Evolutionary conservation across 1,140 invertebrate species (phyloP).

Genomic region (Ceratina calcarata): DNA sequence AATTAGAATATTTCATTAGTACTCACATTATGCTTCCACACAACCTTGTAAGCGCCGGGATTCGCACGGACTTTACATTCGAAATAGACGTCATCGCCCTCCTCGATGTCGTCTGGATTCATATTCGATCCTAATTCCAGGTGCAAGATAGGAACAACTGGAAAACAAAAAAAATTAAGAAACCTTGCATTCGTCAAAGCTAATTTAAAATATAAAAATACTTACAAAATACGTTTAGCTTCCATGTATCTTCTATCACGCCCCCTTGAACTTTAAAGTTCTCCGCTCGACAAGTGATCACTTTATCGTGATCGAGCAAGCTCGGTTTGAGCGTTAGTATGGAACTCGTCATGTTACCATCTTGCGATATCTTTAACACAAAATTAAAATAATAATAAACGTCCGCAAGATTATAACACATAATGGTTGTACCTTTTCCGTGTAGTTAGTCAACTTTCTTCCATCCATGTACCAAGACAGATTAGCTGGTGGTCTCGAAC

Average conservation of each 20-base stretch:
- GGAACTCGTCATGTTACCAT: constrained; percentile 90
- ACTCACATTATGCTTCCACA: constrained; percentile 96
- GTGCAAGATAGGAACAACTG: constrained; percentile 88
- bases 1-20: neutral
- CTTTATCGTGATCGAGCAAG: constrained; percentile 88
- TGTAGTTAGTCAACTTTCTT: constrained; percentile 82
- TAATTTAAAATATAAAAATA: constrained; percentile 66
- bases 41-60: constrained; percentile 91
- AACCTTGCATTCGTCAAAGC: too few species aligned
- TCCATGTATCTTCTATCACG: constrained; percentile 88
- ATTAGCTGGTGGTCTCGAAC: constrained; percentile 89
- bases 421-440: constrained; percentile 80
- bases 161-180: constrained; percentile 38
- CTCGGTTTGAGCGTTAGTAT: constrained; percentile 87
- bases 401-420: neutral
- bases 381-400: neutral
- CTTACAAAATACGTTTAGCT: constrained; percentile 92
- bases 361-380: constrained; percentile 84
- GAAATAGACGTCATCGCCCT: constrained; percentile 94
- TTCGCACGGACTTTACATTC: constrained; percentile 93
- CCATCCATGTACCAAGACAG: constrained; percentile 91
- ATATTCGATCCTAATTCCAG: constrained; percentile 90
- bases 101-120: constrained; percentile 93
- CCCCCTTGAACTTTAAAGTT: constrained; percentile 87
- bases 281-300: constrained; percentile 89